Evolutionary conservation across 2,113 vertebrate genomes (phyloP).

Genomic region (Perca fluviatilis): DNA sequence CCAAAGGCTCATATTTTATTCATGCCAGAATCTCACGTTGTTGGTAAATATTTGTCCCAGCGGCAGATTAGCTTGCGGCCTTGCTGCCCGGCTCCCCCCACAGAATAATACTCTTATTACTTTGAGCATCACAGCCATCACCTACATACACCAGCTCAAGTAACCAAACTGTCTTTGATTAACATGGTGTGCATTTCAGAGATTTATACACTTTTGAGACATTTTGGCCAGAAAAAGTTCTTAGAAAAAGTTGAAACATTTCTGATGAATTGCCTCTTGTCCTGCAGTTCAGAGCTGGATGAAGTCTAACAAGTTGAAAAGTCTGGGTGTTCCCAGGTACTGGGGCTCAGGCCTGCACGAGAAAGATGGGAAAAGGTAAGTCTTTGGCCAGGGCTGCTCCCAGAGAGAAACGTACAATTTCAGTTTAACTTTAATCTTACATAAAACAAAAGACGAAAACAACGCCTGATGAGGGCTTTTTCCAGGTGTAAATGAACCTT

Average conservation of each 20-base stretch:
- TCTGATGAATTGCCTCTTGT: background rate
- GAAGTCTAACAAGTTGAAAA: constrained; percentile 89
- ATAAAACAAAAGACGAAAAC: background rate
- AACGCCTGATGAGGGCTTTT: background rate
- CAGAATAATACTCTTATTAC: constrained; percentile 74
- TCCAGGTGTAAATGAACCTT: background rate
- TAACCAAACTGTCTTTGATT: constrained; percentile 8
- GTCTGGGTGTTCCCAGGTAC: constrained; percentile 93
- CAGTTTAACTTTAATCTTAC: background rate
- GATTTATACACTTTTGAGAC: background rate
- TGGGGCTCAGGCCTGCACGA: constrained; percentile 96
- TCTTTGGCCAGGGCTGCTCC: background rate
- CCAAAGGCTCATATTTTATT: constrained; percentile 85
- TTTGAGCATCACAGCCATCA: constrained; percentile 51
- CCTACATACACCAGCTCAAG: constrained; percentile 25
- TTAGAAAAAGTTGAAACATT: background rate
- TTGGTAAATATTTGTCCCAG: constrained; percentile 88
- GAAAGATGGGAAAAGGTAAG: constrained; percentile 91
- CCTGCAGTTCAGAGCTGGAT: constrained; percentile 92
- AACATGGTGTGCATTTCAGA: background rate
- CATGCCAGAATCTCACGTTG: constrained; percentile 80
- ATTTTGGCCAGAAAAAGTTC: background rate
- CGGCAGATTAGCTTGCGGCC: constrained; percentile 81
- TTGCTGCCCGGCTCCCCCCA: constrained; percentile 25
- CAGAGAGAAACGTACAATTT: background rate